Conservation (phyloP, 2,113 vertebrate genomes). For the Genyomyrus donnyi region DNA sequence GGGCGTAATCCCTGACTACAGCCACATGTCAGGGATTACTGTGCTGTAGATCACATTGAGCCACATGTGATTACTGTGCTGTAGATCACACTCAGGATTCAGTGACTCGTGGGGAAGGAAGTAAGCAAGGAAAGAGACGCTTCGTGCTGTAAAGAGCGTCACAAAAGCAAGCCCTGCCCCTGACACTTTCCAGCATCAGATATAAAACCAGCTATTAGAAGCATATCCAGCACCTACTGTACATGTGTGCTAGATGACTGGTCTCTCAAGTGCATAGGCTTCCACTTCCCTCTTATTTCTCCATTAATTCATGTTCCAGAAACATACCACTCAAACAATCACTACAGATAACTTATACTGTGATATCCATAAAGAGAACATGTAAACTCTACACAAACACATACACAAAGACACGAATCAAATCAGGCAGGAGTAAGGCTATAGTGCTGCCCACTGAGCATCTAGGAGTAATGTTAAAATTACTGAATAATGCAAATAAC, state of each 20-base stretch:
- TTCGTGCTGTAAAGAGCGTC: not conserved
- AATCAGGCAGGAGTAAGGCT: not conserved
- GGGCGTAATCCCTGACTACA: conserved; percentile 5
- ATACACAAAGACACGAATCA: not conserved
- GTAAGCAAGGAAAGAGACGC: not conserved
- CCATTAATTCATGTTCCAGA: not conserved
- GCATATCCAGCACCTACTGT: not conserved
- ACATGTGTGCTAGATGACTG: not conserved
- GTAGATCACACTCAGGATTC: not conserved
- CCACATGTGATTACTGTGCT: conserved; percentile 14
- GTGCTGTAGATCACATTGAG: not conserved
- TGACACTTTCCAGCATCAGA: not conserved
- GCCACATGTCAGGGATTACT: conserved; percentile 16
- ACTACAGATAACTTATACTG: not conserved
- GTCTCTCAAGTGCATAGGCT: not conserved
- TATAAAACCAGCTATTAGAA: not conserved
- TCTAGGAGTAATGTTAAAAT: not conserved
- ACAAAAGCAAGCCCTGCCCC: not conserved
- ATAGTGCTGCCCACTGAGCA: not conserved
- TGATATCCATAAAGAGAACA: not conserved
- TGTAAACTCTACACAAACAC: not conserved
- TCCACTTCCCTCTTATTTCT: not conserved
- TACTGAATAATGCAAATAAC: not conserved
- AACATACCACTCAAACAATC: not conserved
- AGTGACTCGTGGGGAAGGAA: not conserved